Evolutionary conservation across 1,140 invertebrate genomes (phyloP).

Genomic region (Holotrichia oblita): DNA sequence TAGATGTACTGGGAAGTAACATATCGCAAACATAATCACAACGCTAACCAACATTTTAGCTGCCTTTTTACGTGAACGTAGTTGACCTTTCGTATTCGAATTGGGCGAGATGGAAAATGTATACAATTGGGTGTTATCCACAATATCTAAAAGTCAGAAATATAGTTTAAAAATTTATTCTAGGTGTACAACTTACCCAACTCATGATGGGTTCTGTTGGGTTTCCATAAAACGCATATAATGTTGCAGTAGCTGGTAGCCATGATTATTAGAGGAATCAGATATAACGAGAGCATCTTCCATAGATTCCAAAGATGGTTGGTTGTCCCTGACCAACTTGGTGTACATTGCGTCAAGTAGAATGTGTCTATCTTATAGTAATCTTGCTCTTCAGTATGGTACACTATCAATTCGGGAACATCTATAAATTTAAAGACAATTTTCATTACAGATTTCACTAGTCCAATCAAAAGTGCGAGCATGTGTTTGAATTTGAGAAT

Average conservation of each 20-base stretch:
- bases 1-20: slow-evolving; percentile 89
- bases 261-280: slow-evolving; percentile 82
- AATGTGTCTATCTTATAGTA: slow-evolving; percentile 68
- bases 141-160: slow-evolving; percentile 4
- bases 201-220: slow-evolving; percentile 60
- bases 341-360: slow-evolving; percentile 77
- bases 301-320: slow-evolving; percentile 76
- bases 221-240: slow-evolving; percentile 82
- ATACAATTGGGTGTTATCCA: neutral
- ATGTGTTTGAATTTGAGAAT: neutral
- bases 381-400: slow-evolving; percentile 65
- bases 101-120: slow-evolving; percentile 55
- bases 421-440: no score
- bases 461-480: neutral
- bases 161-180: neutral
- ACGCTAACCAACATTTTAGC: slow-evolving; percentile 93
- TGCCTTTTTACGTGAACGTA: slow-evolving; percentile 82
- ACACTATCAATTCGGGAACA: slow-evolving; percentile 78
- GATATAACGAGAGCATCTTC: slow-evolving; percentile 78
- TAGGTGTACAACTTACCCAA: slow-evolving; percentile 49
- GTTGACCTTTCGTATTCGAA: slow-evolving; percentile 74
- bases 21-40: slow-evolving; percentile 87
- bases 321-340: slow-evolving; percentile 72
- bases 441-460: neutral
- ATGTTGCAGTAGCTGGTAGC: slow-evolving; percentile 86